Evolutionary conservation across 2,113 vertebrate species (phyloP), one percentile per base, ranked within the genome.

Genomic region (Lepus americanus): DNA sequence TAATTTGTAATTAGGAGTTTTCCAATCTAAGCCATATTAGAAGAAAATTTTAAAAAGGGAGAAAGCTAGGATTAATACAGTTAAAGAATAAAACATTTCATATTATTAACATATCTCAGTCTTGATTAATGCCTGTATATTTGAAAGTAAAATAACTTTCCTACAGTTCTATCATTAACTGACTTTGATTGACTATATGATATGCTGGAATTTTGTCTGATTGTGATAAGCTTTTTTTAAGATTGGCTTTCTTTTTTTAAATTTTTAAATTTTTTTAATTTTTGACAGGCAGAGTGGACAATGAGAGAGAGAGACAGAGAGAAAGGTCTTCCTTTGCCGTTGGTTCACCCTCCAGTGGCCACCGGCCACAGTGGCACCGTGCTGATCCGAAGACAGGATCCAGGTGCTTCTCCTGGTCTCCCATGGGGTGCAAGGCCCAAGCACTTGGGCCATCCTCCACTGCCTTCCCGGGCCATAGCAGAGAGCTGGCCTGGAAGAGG

Each of bases 1-100:
- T 90, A 91, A 92, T 94, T 92, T 70, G 44, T 95, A 13, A 70
- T 72, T 87, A 92, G 31, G 61, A 33, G 2, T 61, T 90, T 94
- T 93, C 61, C 90, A 33, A 49, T 92, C 82, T 92, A 72, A 1
- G 36, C n/a, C 29, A 88, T 36, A 74, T 82, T 31, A 44, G 51
- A 96, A 77, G 73, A 84, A 94, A 84, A 86, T 81, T 59, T 72
- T 81, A 53, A 88, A 59, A 0, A 31, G n/a, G 27, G 86, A 89
- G 31, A 82, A 89, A 87, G 87, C 67, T 91, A 88, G 7, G 22
- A 7, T 87, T 29, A 88, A 86, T 90, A 92, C 88, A 72, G 33
- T 59, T 74, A 88, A 89, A 49, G 16, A 87, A 59, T 70, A 17
- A 87, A 87, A 66, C n/a, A 64, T 88, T 91, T 79, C 51, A 63